Conservation (phyloP, 2,113 vertebrate genomes). For the Rafetus swinhoei region DNA sequence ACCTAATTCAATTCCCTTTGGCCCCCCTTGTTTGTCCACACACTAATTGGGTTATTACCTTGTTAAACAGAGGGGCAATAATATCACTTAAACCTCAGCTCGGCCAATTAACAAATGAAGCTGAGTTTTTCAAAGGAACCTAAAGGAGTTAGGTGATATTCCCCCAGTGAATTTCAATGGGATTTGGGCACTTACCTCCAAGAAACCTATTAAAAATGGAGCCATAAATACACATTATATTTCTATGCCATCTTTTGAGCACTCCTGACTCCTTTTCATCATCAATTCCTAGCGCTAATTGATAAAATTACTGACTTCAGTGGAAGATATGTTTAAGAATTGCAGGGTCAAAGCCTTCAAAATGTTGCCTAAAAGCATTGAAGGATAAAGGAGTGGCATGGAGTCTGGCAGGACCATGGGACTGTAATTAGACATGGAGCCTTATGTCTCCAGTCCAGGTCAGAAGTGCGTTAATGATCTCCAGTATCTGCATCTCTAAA, state of each 20-base stretch:
- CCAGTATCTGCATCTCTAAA: not conserved
- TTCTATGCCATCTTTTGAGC: not conserved
- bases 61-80: conserved; percentile 70
- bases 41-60: conserved; percentile 74
- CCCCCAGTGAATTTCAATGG: conserved; percentile 24
- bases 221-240: not conserved
- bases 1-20: conserved; percentile 75
- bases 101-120: conserved; percentile 59
- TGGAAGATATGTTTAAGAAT: conserved; percentile 38
- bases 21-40: conserved; percentile 68
- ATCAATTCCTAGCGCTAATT: conserved; percentile 44
- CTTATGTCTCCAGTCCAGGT: not conserved
- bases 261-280: conserved; percentile 31
- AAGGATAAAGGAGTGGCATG: conserved; percentile 19
- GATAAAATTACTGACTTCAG: conserved; percentile 54
- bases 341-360: conserved; percentile 47
- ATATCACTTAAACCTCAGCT: conserved; percentile 70
- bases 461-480: not conserved
- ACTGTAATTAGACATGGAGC: not conserved
- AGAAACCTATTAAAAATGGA: conserved; percentile 36
- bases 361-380: conserved; percentile 17
- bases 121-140: conserved; percentile 24
- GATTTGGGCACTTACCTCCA: conserved; percentile 6
- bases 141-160: conserved; percentile 44
- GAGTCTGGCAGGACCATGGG: not conserved